Evolutionary conservation across 2,888 invertebrate species (phyloP).

Genomic region (Esperia sulphurella): DNA sequence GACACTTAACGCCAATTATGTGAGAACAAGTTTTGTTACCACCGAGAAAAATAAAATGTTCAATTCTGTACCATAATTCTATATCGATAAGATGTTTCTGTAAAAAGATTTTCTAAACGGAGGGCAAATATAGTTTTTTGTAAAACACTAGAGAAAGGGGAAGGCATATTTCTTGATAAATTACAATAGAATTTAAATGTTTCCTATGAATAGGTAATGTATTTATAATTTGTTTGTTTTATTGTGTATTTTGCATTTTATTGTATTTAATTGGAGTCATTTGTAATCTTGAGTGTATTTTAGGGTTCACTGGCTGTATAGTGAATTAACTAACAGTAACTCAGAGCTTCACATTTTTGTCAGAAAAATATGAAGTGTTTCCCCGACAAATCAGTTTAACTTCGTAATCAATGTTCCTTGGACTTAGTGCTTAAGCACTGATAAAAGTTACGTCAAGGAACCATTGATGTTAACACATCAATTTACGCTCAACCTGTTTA

Average conservation of each 20-base stretch:
- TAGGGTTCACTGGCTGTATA: conserved; percentile 18
- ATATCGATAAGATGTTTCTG: not conserved
- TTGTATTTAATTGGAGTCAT: conserved; percentile 61
- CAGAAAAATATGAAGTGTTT: no score
- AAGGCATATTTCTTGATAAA: conserved; percentile 62
- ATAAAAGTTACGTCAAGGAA: not conserved
- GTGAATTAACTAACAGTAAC: not conserved
- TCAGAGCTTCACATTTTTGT: not conserved
- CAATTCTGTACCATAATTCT: not conserved
- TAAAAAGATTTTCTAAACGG: not conserved
- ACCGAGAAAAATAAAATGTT: not conserved
- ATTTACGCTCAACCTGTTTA: not conserved
- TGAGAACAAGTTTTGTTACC: conserved; percentile 26
- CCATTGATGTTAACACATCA: not conserved
- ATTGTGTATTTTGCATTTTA: conserved; percentile 67
- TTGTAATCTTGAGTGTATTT: conserved; percentile 37
- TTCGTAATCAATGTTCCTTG: no score
- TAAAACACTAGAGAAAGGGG: conserved; percentile 41
- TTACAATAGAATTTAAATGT: conserved; percentile 69
- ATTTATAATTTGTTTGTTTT: conserved; percentile 76
- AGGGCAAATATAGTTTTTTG: not conserved
- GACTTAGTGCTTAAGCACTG: no score
- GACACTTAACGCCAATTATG: conserved; percentile 71
- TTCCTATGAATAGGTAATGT: conserved; percentile 58
- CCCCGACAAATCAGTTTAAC: no score